Base-by-base conservation (phyloP, 2,113 vertebrate species). In the Aleadryas rufinucha region DNA sequence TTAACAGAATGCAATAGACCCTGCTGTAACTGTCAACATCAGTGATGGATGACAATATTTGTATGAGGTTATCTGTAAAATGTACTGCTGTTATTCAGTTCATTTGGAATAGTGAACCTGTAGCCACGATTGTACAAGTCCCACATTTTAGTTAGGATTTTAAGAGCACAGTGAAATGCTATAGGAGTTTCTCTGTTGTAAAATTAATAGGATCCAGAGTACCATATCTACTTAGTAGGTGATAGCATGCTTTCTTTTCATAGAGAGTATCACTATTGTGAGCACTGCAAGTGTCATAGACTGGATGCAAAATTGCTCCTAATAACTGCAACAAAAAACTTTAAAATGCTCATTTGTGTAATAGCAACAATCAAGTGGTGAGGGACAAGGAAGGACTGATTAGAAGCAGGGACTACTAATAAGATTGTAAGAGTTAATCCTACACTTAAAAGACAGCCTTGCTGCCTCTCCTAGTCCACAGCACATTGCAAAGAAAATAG, bases 71-170 rank as follows among this genome's bases (percentile, higher is more conserved):
- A 93, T 81, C 94, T 97, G 84, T 97, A 91, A 96, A 95, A 90
- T 91, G 64, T 96, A 94, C 92, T 90, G 93, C 88, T 97, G 76
- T 96, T 95, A 94, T 44, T 96, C 93, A 96, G 92, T 96, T 98
- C 96, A 94, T 96, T 98, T 96, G 96, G 83, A 97, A 85, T 97
- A 97, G 97, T 96, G 94, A 97, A 96, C 84, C 84, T 93, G 80
- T 97, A 98, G 96, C 95, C 97, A 96, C 7, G 21, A 96, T 92
- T 77, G 91, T 90, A 94, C 4, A 1, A 96, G 92, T 95, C 94
- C 72, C 96, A 97, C 94, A 93, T 95, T 88, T 96, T 95, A 97
- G 96, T 87, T 98, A 97, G 96, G 90, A 87, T 92, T 96, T 96
- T 96, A 96, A 94, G 83, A 97, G 93, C 92, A 95, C 95, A 92